These are phyloP conservation scores for Heterodera schachtii DNA, from an alignment of 1,140 invertebrate genomes.

Conservation along the genomic window DNA sequence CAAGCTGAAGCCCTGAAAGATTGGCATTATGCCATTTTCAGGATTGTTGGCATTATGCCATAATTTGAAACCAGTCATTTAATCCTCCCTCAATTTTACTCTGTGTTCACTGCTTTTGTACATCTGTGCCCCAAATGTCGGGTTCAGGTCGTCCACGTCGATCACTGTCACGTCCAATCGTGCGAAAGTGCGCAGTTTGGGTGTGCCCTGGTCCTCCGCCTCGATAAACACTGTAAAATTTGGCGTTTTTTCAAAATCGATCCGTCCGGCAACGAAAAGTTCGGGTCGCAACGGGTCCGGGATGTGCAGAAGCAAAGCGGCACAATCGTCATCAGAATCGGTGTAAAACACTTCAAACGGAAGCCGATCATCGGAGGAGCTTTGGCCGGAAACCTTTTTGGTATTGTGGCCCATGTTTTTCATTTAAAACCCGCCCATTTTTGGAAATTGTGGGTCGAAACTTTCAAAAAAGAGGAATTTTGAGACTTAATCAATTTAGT, in stretches of 20 bases:
- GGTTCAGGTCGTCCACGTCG: slow-evolving; percentile 55
- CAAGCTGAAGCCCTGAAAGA: slow-evolving; percentile 22
- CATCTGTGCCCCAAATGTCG: slow-evolving; percentile 38
- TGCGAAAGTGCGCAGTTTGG: slow-evolving; percentile 35
- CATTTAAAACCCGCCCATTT: too few relatives aligned
- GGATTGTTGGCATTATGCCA: too few relatives aligned
- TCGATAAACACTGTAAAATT: background rate
- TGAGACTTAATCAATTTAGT: too few relatives aligned
- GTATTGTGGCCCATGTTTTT: background rate
- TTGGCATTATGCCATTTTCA: too few relatives aligned
- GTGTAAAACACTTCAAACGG: too few relatives aligned
- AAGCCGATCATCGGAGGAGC: too few relatives aligned
- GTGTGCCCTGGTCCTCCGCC: slow-evolving; percentile 49
- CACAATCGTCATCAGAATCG: too few relatives aligned
- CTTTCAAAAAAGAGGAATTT: too few relatives aligned
- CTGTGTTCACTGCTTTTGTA: slow-evolving; percentile 41
- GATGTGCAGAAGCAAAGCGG: too few relatives aligned
- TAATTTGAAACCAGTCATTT: background rate
- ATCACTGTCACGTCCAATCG: slow-evolving; percentile 48
- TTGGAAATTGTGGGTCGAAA: too few relatives aligned
- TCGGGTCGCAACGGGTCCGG: too few relatives aligned
- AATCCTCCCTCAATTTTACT: slow-evolving; percentile 20
- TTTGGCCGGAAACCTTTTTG: slow-evolving; percentile 4
- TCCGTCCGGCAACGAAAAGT: background rate
- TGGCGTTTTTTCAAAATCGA: background rate